Evolutionary conservation across 2,888 invertebrate species (phyloP), one percentile per base, ranked within the genome.

Genomic region (Eupithecia pulchellata): DNA sequence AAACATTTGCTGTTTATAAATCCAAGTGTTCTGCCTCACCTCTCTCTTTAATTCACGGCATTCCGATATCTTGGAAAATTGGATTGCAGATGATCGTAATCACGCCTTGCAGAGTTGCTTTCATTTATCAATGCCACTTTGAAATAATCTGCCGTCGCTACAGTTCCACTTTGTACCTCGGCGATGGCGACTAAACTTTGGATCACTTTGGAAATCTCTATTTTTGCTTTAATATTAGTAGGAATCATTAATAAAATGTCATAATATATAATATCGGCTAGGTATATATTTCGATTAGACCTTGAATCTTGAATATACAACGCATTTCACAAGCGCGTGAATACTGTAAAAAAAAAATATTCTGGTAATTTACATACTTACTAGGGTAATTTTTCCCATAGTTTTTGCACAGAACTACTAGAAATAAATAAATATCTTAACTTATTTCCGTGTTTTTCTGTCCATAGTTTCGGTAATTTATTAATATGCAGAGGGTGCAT

Each of bases 81-180:
- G 69, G 69, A 73, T 70, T 69, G 69, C 69, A 70, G 39, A 70
- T 73, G 73, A 73, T 73, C 69, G 65, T 69, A 73, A 73, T 73
- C 73, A 70, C 58, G 47, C 27, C 57, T 64, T 47, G 55, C 64
- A 64, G 62, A 73, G 69, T 73, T 69, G 64, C 62, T 69, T 73
- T 70, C 67, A 73, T 73, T 73, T 73, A 73, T 73, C 73, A 73
- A 70, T 57, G 69, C 73, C 73, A 69, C 64, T 69, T 69, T 69
- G 69, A 67, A 73, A 73, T 73, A 70, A 73, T 73, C 73, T 73
- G 55, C 69, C 42, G 64, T 65, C 67, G 60, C 69, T 67, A 64
- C 67, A 42, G 67, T 42, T 67, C 39, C 64, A 69, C 69, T 69
- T 69, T 67, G 66, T 64, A 55, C 61, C 34, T 58, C 66, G 13